Conservation (phyloP, 1,140 invertebrate species). For the Hetaerina americana region DNA sequence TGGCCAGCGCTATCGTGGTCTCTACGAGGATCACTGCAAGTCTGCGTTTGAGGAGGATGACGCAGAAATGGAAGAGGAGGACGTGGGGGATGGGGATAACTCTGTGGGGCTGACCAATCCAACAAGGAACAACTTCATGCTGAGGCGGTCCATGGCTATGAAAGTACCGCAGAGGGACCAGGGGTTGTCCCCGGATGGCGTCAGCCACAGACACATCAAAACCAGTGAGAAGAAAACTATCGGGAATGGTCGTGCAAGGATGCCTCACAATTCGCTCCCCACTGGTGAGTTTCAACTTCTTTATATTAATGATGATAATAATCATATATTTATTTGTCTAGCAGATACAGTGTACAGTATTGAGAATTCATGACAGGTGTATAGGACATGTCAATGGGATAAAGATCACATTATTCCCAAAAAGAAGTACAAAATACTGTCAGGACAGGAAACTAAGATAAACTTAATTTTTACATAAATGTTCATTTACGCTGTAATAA, state of each 20-base stretch:
- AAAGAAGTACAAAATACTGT: too few species aligned
- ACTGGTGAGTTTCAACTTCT: background rate
- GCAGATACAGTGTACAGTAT: too few species aligned
- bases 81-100: background rate
- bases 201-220: background rate
- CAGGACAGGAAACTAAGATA: too few species aligned
- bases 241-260: background rate
- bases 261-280: background rate
- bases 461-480: too few species aligned
- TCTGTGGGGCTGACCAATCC: background rate
- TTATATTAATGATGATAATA: too few species aligned
- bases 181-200: background rate
- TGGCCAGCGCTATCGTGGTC: slow-evolving; percentile 29
- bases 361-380: too few species aligned
- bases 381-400: too few species aligned
- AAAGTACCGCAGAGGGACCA: background rate
- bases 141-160: background rate
- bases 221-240: background rate
- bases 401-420: too few species aligned
- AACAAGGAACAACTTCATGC: background rate
- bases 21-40: slow-evolving; percentile 26
- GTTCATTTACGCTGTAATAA: too few species aligned
- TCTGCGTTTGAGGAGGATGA: slow-evolving; percentile 11
- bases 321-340: too few species aligned
- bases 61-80: background rate